phyloP scores from a whole-genome alignment of 2,797 vertebrate species.

The Megalops cyprinoides region DNA sequence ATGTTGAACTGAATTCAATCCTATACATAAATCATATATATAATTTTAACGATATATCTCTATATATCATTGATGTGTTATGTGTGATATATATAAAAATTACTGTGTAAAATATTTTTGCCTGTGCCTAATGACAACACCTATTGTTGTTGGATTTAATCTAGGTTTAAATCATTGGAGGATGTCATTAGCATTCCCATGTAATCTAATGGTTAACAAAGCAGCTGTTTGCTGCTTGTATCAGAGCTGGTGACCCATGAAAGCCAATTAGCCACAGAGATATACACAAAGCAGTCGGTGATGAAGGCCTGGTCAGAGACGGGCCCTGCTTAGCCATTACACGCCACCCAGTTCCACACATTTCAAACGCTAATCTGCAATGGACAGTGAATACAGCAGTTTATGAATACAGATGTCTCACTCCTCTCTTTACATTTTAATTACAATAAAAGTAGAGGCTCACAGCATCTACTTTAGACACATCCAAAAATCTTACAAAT shows the following conservation, averaged over 20 bases:
- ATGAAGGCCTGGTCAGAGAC: not conserved
- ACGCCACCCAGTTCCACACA: not conserved
- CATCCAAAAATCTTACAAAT: not conserved
- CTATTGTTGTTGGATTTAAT: not conserved
- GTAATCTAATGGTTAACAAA: conserved; percentile 29
- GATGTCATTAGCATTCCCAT: not conserved
- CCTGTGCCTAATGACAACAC: not conserved
- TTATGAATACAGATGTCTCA: conserved; percentile 7
- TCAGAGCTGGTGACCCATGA: conserved; percentile 27
- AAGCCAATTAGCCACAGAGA: conserved; percentile 15
- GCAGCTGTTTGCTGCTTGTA: conserved; percentile 1
- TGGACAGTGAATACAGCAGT: not conserved
- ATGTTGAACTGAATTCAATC: too few relatives aligned
- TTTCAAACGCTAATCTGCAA: not conserved
- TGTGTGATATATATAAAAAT: too few relatives aligned
- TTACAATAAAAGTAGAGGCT: too few relatives aligned
- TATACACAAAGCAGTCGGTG: not conserved
- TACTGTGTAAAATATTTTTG: not conserved
- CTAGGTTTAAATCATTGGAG: not conserved
- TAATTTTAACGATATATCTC: not conserved
- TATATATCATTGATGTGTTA: not conserved
- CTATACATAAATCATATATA: too few relatives aligned
- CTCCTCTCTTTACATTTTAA: too few relatives aligned
- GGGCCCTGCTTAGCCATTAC: not conserved
- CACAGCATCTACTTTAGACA: not conserved